Conservation (phyloP, 2,888 invertebrate genomes). For the Archaeoteleia sp. region DNA sequence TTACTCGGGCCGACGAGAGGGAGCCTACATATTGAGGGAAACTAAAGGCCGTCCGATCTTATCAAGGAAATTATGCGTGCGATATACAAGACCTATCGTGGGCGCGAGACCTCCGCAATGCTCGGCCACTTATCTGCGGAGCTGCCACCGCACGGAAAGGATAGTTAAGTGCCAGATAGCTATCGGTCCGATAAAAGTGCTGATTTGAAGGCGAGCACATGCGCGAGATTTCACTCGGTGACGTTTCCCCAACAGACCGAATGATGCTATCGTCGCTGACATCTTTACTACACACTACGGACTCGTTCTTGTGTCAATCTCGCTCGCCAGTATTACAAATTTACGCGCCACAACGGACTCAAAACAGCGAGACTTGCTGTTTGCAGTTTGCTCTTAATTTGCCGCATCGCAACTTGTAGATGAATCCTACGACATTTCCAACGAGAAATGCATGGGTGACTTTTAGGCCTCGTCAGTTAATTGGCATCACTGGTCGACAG, state of each 20-base stretch:
- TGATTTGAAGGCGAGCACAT: conserved; percentile 15
- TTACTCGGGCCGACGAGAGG: conserved; percentile 12
- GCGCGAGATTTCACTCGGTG: conserved; percentile 21
- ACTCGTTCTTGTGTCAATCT: too few species aligned
- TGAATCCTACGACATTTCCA: too few species aligned
- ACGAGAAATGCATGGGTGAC: too few species aligned
- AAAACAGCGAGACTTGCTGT: too few species aligned
- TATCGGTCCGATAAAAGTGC: conserved; percentile 18
- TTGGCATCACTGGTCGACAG: too few species aligned
- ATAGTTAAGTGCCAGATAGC: conserved; percentile 17
- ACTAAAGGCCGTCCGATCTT: conserved; percentile 24
- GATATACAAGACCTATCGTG: conserved; percentile 15
- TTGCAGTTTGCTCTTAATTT: too few species aligned
- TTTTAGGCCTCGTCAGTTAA: too few species aligned
- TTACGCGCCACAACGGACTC: too few species aligned
- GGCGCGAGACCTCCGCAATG: conserved; percentile 11
- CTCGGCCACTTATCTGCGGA: conserved; percentile 3
- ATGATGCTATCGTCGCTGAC: background rate
- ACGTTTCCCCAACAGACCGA: background rate
- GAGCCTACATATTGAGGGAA: background rate
- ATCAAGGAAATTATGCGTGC: conserved; percentile 34
- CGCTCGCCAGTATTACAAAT: too few species aligned
- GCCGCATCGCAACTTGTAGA: too few species aligned
- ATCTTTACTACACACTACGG: background rate
- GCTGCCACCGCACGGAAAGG: conserved; percentile 13